Evolutionary conservation across 2,888 invertebrate genomes (phyloP).

Genomic region (Azorinus chamasolen): DNA sequence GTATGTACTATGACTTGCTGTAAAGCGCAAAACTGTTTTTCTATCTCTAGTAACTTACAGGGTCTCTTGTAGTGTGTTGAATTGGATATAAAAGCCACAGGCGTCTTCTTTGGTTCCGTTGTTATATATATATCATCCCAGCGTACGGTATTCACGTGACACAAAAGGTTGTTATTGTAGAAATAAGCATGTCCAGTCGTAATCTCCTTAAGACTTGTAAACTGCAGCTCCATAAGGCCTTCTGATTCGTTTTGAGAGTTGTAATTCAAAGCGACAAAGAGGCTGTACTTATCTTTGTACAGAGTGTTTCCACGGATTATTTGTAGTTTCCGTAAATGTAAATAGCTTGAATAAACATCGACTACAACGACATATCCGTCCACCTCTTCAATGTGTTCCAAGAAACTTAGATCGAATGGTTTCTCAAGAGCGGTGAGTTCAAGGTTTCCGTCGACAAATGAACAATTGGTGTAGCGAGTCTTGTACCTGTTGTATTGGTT

Average conservation of each 20-base stretch:
- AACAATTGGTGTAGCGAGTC: slow-evolving; percentile 96
- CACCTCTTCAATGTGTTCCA: slow-evolving; percentile 96
- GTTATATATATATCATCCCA: slow-evolving; percentile 92
- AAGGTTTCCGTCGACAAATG: slow-evolving; percentile 99
- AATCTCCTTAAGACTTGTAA: slow-evolving; percentile 89
- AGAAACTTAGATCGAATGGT: slow-evolving; percentile 94
- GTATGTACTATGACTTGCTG: too few species aligned
- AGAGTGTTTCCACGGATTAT: slow-evolving; percentile 97
- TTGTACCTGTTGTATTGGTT: slow-evolving; percentile 74
- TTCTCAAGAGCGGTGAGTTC: slow-evolving; percentile 95
- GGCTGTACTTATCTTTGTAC: slow-evolving; percentile 91
- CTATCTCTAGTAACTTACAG: too few species aligned
- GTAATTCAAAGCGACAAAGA: slow-evolving; percentile 82
- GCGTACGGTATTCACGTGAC: slow-evolving; percentile 96
- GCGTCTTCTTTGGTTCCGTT: slow-evolving; percentile 34
- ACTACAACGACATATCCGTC: slow-evolving; percentile 98
- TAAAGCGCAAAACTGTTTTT: too few species aligned
- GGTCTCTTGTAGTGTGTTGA: too few species aligned
- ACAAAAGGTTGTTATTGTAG: slow-evolving; percentile 97
- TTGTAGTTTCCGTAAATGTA: slow-evolving; percentile 95
- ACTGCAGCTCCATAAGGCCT: slow-evolving; percentile 81
- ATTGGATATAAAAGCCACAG: slow-evolving; percentile 49
- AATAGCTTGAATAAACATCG: slow-evolving; percentile 94
- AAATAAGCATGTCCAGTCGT: slow-evolving; percentile 96
- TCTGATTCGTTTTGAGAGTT: slow-evolving; percentile 89